Conservation (phyloP, 2,113 vertebrate genomes). For the Mustela lutreola region DNA sequence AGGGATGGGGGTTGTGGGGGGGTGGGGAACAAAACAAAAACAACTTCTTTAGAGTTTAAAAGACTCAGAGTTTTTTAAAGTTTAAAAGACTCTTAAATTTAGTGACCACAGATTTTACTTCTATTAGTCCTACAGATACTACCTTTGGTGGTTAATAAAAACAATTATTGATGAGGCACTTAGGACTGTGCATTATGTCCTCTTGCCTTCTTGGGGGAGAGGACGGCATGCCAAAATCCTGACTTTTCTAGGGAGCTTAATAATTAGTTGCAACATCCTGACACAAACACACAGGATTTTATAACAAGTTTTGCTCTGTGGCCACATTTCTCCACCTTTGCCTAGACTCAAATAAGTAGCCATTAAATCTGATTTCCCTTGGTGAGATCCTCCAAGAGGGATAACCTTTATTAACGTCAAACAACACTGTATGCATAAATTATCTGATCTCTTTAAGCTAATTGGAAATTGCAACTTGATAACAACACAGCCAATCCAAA, state of each 20-base stretch:
- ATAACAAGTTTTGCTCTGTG: neutral
- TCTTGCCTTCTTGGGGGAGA: neutral
- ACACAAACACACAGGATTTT: neutral
- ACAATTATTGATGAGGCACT: neutral
- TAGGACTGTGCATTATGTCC: neutral
- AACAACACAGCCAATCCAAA: constrained; percentile 41
- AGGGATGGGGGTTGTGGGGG: neutral
- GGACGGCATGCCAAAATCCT: neutral
- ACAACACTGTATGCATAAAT: constrained; percentile 55
- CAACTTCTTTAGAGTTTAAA: neutral
- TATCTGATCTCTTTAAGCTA: constrained; percentile 68
- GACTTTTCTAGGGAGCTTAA: neutral
- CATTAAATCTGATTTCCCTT: constrained; percentile 53
- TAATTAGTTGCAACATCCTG: neutral
- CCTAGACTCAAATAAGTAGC: constrained; percentile 16
- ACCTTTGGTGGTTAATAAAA: constrained; percentile 21
- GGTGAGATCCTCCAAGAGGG: constrained; percentile 19
- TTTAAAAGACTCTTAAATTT: neutral
- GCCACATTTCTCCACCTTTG: neutral
- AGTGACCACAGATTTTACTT: neutral
- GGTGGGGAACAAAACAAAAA: neutral
- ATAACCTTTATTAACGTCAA: constrained; percentile 50
- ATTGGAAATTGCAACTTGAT: constrained; percentile 60
- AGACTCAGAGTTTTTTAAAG: neutral
- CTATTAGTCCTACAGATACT: neutral